Evolutionary conservation across 2,113 vertebrate species (phyloP).

Genomic region (Chloropsis hardwickii): DNA sequence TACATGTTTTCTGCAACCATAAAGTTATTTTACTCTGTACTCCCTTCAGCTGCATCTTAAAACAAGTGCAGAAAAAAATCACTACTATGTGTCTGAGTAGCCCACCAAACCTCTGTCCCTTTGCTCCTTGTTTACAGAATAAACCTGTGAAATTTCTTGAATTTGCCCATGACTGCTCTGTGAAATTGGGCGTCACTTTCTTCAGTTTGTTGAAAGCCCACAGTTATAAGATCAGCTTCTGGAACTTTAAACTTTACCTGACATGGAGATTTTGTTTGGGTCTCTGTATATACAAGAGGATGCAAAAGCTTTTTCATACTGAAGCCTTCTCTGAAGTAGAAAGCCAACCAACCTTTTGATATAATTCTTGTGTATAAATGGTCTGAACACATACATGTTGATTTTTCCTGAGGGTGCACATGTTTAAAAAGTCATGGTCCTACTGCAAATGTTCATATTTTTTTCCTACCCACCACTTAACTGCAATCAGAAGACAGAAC

Average conservation of each 20-base stretch:
- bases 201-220: conserved; percentile 12
- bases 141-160: conserved; percentile 30
- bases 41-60: neutral
- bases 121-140: neutral
- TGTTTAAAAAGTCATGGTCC: neutral
- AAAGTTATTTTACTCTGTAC: neutral
- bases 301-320: neutral
- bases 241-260: neutral
- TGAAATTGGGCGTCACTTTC: conserved; percentile 10
- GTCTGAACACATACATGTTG: neutral
- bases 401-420: neutral
- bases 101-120: neutral
- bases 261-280: conserved; percentile 30
- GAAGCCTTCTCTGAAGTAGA: neutral
- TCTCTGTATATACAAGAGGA: neutral
- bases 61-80: neutral
- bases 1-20: neutral
- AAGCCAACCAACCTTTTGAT: neutral
- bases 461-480: neutral
- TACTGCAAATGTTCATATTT: neutral
- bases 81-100: neutral
- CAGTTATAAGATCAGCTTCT: conserved; percentile 13
- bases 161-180: conserved; percentile 9
- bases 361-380: neutral
- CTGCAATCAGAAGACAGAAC: neutral